Conservation (phyloP, 2,888 invertebrate species). For the Acanthococcus lagerstroemiae region DNA sequence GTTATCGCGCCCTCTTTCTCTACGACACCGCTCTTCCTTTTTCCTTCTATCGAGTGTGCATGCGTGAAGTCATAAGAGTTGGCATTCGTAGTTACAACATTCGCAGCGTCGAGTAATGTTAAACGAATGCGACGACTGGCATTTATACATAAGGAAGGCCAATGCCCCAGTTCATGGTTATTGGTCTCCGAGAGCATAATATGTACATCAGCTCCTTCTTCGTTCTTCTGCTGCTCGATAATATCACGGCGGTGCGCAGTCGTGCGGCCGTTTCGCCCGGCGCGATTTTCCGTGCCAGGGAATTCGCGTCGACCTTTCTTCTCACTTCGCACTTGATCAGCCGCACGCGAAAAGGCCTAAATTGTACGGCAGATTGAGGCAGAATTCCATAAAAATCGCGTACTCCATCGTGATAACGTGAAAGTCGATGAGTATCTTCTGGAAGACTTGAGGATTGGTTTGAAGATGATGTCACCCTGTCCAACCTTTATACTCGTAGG, state of each 20-base stretch:
- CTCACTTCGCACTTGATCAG: too few species aligned
- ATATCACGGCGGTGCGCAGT: background rate
- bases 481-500: too few species aligned
- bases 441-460: too few species aligned
- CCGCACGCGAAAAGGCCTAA: too few species aligned
- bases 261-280: too few species aligned
- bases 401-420: too few species aligned
- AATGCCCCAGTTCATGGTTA: constrained; percentile 29
- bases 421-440: too few species aligned
- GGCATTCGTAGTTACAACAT: constrained; percentile 24
- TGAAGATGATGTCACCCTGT: too few species aligned
- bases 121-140: constrained; percentile 29
- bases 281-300: background rate
- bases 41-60: background rate
- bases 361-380: too few species aligned
- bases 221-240: background rate
- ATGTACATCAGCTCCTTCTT: background rate
- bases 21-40: background rate
- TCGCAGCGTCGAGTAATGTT: constrained; percentile 21
- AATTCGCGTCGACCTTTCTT: background rate
- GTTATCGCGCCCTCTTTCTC: background rate
- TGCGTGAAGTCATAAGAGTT: constrained; percentile 20
- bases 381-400: too few species aligned
- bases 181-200: constrained; percentile 8
- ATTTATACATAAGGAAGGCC: constrained; percentile 25